Evolutionary conservation across 2,113 vertebrate genomes (phyloP).

Genomic region (Sylvia atricapilla): DNA sequence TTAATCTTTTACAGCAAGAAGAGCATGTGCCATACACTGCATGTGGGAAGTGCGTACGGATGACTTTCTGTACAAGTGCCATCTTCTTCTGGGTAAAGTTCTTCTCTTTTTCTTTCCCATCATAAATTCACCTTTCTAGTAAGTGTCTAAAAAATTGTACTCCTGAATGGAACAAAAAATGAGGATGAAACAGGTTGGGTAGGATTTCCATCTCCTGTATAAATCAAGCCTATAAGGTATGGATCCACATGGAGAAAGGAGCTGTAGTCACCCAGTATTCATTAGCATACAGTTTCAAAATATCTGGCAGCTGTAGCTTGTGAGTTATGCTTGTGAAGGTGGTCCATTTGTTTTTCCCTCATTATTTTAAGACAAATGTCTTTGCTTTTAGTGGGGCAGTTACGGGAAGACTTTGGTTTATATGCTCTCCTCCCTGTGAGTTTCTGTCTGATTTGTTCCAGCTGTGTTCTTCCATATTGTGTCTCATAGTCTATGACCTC

Average conservation of each 20-base stretch:
- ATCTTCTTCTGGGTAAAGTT: constrained; percentile 91
- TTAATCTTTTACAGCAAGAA: constrained; percentile 75
- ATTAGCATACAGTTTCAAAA: neutral
- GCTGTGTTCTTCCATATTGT: neutral
- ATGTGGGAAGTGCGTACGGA: constrained; percentile 86
- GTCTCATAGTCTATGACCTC: neutral
- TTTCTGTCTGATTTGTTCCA: neutral
- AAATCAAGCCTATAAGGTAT: neutral
- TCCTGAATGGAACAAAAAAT: neutral
- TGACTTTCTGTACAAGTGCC: constrained; percentile 86
- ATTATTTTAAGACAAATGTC: neutral
- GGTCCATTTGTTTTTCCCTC: neutral
- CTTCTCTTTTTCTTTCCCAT: neutral
- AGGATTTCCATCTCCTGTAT: neutral
- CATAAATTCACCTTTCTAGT: neutral
- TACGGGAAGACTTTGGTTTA: neutral
- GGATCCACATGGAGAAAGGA: neutral
- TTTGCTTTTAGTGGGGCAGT: neutral
- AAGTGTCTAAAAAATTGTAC: neutral
- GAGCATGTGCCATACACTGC: constrained; percentile 85
- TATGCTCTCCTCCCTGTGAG: neutral
- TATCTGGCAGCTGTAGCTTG: neutral
- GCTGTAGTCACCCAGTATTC: neutral
- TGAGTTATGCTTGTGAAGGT: neutral
- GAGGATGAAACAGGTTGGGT: neutral